Percentiles rank a stretch among this genome's conserved stretches.
phyloP scores from a whole-genome alignment of 53 echinoderm and acorn worm species.

The Patiria pectinifera region DNA sequence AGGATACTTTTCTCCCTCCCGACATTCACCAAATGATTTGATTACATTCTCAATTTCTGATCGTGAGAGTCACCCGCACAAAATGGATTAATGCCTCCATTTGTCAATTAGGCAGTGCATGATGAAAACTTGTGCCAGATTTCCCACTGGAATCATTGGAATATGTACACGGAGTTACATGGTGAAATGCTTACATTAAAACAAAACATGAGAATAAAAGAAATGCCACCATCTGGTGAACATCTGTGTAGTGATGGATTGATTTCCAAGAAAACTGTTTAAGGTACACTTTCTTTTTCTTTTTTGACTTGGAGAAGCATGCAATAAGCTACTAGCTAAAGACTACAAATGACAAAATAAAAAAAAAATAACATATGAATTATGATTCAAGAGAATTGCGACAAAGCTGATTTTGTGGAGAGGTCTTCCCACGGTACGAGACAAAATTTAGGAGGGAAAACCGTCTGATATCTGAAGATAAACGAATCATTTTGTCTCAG shows the following conservation, averaged over 20 bases:
- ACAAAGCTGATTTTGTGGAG: constrained; percentile 40
- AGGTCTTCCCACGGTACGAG: not conserved
- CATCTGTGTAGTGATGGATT: constrained; percentile 49
- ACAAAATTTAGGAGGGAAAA: not conserved
- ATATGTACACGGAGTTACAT: constrained; percentile 58
- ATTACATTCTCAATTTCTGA: not conserved
- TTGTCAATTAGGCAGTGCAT: constrained; percentile 5
- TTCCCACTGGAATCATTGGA: constrained; percentile 35
- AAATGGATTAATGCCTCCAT: not conserved
- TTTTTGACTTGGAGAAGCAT: constrained; percentile 46
- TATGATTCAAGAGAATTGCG: constrained; percentile 42
- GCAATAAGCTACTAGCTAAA: constrained; percentile 49
- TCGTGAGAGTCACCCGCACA: not conserved
- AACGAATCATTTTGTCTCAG: not conserved
- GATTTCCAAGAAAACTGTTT: constrained; percentile 24
- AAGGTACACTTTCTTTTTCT: constrained; percentile 20
- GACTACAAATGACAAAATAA: constrained; percentile 62
- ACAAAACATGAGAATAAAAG: constrained; percentile 41
- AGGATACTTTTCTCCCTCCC: not conserved
- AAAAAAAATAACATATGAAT: constrained; percentile 41
- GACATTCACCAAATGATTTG: constrained; percentile 6
- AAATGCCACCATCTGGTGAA: constrained; percentile 46
- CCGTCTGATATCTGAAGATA: not conserved
- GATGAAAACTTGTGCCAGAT: constrained; percentile 25
- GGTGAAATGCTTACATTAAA: constrained; percentile 56